Evolutionary conservation across 2,113 vertebrate genomes (phyloP), one percentile per base, ranked within the genome.

Genomic region (Telmatochromis sp.): DNA sequence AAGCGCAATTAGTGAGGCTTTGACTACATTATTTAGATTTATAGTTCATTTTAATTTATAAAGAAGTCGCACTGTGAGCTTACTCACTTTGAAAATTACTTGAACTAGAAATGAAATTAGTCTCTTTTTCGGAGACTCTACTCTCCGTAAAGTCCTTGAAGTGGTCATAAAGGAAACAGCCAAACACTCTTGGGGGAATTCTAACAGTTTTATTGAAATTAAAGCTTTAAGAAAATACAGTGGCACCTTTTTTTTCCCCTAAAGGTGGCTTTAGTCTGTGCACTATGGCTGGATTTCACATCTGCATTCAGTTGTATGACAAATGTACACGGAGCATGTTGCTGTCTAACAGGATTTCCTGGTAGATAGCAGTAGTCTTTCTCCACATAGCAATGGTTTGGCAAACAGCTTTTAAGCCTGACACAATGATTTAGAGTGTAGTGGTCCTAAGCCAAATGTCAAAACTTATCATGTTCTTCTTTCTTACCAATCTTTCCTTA

Each of bases 331-430:
- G 2, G 5, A 23, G n/a, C 73, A 54, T 28, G 79, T 79, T 40
- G 23, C 47, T 26, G 35, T 54, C 73, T 47, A 10, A 42, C 33
- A 78, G 55, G 13, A 84, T 83, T 89, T 91, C 88, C 88, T 90
- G 63, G 54, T 6, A 54, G 68, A 81, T 40, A 45, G 70, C 10
- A 17, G 4, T 8, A 6, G 7, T 53, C 15, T 26, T 26, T 65
- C 35, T 45, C 14, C 5, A 23, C 14, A 8, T 23, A 75, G 23
- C 13, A 31, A 4, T 5, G 26, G 45, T 78, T 51, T 33, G 26
- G 17, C 3, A 4, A 19, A 6, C 9, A 23, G 42, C 14, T 47
- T 80, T 45, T 14, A 9, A 51, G 28, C 9, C 23, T 15, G 12
- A 19, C 53, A 58, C 42, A 55, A 68, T 85, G 21, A 19, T 23